These are phyloP conservation scores for Anthoscopus minutus DNA, from an alignment of 2,113 vertebrate genomes.

Conservation along the genomic window DNA sequence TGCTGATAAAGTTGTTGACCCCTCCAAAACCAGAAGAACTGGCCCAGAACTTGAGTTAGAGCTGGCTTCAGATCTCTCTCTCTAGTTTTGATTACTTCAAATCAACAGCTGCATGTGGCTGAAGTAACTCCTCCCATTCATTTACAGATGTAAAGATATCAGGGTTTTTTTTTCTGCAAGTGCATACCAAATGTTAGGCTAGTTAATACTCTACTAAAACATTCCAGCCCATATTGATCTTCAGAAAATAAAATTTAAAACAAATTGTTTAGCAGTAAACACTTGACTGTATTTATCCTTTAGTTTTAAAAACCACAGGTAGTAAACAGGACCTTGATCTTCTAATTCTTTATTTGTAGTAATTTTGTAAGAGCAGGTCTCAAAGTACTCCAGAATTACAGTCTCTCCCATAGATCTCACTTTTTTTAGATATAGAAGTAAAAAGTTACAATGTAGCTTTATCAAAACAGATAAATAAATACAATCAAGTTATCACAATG, in stretches of 20 bases:
- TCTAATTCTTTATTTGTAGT: background rate
- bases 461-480: background rate
- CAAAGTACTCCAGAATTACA: background rate
- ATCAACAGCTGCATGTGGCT: background rate
- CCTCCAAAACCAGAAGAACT: background rate
- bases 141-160: background rate
- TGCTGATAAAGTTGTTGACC: background rate
- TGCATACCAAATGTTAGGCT: background rate
- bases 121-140: background rate
- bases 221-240: background rate
- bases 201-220: background rate
- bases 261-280: background rate
- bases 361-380: background rate
- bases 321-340: background rate
- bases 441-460: background rate
- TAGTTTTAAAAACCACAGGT: background rate
- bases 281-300: background rate
- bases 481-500: background rate
- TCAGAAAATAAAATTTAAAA: background rate
- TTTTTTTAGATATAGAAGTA: background rate
- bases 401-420: background rate
- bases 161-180: background rate
- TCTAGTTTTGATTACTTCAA: background rate
- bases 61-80: background rate
- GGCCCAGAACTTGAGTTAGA: background rate